phyloP scores from a whole-genome alignment of 2,888 invertebrate genomes.

The Tromatobia lineatoria region DNA sequence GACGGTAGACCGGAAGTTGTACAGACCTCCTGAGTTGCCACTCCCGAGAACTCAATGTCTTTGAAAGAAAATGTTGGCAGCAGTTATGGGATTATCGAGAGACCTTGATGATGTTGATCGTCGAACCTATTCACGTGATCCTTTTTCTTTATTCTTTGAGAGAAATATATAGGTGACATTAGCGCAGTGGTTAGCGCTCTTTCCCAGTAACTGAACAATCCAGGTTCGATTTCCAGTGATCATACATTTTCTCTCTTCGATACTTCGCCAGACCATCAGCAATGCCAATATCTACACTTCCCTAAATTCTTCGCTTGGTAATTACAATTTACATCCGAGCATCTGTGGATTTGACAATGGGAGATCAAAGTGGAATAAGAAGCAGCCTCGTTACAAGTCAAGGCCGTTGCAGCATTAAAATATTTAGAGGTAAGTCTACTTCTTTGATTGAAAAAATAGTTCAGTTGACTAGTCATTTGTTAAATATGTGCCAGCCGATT shows the following conservation, averaged over 20 bases:
- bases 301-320: too few species aligned
- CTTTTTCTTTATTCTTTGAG: too few species aligned
- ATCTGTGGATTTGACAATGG: background rate
- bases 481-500: too few species aligned
- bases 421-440: background rate
- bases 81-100: slow-evolving; percentile 10
- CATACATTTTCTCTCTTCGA: too few species aligned
- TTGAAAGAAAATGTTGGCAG: slow-evolving; percentile 43
- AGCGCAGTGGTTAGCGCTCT: too few species aligned
- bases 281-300: too few species aligned
- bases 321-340: background rate
- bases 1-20: slow-evolving; percentile 8
- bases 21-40: slow-evolving; percentile 40
- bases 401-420: background rate
- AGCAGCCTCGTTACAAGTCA: background rate
- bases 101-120: background rate
- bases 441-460: too few species aligned
- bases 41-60: slow-evolving; percentile 11
- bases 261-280: too few species aligned
- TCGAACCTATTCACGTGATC: background rate
- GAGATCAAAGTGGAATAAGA: background rate
- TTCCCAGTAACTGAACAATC: too few species aligned
- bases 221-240: too few species aligned
- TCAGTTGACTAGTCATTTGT: too few species aligned
- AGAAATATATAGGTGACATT: too few species aligned